phyloP scores from a whole-genome alignment of 2,888 invertebrate genomes.

The Drosophila parthenogenetica region DNA sequence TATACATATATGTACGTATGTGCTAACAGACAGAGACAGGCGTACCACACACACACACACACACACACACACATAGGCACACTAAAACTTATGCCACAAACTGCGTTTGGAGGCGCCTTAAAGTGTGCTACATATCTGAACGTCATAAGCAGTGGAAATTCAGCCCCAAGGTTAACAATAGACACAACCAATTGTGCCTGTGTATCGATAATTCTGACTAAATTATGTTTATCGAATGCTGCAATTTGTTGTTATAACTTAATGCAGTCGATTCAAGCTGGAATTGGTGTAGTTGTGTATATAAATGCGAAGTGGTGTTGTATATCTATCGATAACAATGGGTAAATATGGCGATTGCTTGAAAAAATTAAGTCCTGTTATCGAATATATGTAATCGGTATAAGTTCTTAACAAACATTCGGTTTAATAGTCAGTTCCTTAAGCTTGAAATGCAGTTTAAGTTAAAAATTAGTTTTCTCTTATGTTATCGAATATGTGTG shows the following conservation, averaged over 20 bases:
- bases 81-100: background rate
- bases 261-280: background rate
- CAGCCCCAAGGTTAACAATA: conserved; percentile 40
- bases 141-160: conserved; percentile 15
- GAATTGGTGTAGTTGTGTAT: too few species aligned
- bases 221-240: conserved; percentile 12
- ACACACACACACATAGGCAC: conserved; percentile 5
- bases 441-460: too few species aligned
- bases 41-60: conserved; percentile 18
- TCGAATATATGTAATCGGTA: background rate
- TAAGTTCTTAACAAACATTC: too few species aligned
- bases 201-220: conserved; percentile 20
- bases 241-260: background rate
- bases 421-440: too few species aligned
- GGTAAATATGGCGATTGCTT: too few species aligned
- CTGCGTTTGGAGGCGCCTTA: conserved; percentile 21
- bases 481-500: too few species aligned
- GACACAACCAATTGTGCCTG: conserved; percentile 1
- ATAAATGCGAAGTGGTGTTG: too few species aligned
- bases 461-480: too few species aligned
- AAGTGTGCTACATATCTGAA: conserved; percentile 43
- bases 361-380: background rate
- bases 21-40: conserved; percentile 21
- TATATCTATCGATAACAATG: too few species aligned
- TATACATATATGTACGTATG: conserved; percentile 24